A percentile compares a stretch with the other conserved stretches of the same genome.
Evolutionary conservation across 1,140 invertebrate species (phyloP).

Genomic region (Caenorhabditis tropicalis): DNA sequence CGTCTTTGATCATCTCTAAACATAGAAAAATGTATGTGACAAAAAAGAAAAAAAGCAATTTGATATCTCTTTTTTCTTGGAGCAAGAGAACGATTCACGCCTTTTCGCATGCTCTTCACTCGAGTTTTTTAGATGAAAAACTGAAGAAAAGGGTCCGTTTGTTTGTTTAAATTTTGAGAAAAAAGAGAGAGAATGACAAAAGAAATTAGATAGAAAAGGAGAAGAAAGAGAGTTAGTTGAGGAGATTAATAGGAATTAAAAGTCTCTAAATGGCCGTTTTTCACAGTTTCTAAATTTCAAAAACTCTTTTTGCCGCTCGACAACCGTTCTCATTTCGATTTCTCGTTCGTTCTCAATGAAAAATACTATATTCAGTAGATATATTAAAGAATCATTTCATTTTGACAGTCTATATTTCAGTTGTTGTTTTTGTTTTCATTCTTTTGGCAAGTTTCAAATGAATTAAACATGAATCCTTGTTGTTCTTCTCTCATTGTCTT

Average conservation of each 20-base stretch:
- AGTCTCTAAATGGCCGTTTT: neutral
- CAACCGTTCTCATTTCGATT: too few species aligned
- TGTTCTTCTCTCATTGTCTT: too few species aligned
- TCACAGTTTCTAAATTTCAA: too few species aligned
- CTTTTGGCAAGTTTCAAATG: neutral
- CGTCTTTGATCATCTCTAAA: neutral
- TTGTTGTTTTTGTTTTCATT: neutral
- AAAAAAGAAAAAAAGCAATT: constrained; percentile 17
- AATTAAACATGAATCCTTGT: neutral
- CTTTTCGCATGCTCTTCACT: constrained; percentile 10
- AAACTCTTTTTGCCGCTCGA: too few species aligned
- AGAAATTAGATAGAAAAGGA: constrained; percentile 1
- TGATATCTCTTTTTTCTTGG: neutral
- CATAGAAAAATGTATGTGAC: neutral
- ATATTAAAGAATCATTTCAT: neutral
- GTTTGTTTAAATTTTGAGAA: constrained; percentile 29
- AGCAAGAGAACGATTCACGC: constrained; percentile 12
- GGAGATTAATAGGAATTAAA: constrained; percentile 30
- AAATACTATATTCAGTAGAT: too few species aligned
- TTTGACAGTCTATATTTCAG: neutral
- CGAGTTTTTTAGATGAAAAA: neutral
- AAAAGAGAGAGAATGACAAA: constrained; percentile 11
- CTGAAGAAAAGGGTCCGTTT: neutral
- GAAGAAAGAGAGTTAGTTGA: neutral
- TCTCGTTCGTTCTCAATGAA: too few species aligned